phyloP scores from a whole-genome alignment of 2,888 invertebrate species.

The Pheosia gnoma region DNA sequence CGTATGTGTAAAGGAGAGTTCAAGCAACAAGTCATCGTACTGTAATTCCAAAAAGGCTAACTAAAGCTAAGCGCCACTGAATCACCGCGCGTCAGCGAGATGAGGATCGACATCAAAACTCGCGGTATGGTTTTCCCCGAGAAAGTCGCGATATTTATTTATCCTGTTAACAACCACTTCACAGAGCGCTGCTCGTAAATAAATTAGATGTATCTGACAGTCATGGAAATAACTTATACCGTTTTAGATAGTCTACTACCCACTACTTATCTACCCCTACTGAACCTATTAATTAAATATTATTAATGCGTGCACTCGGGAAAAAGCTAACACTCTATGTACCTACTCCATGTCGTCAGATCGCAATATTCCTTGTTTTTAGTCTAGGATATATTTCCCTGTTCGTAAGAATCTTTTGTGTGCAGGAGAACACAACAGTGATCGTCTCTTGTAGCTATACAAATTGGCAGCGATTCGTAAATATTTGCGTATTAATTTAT shows the following conservation, averaged over 20 bases:
- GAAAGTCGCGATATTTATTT: constrained; percentile 22
- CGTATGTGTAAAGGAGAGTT: no score
- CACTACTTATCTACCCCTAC: no score
- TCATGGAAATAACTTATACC: neutral
- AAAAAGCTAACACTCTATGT: no score
- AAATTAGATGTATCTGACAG: neutral
- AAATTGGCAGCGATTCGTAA: neutral
- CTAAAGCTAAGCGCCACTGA: neutral
- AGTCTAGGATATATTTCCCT: no score
- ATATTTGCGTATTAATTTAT: constrained; percentile 1
- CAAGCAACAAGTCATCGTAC: neutral
- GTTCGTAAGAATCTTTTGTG: neutral
- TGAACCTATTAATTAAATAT: no score
- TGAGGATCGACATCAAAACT: constrained; percentile 13
- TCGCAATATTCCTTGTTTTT: no score
- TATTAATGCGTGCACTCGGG: neutral
- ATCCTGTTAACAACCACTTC: constrained; percentile 15
- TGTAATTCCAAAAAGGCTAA: constrained; percentile 3
- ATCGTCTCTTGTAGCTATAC: neutral
- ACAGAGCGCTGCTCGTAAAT: neutral
- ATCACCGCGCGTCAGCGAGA: constrained; percentile 8
- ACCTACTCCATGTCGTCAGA: no score
- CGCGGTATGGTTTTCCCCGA: constrained; percentile 21
- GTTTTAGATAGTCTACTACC: neutral
- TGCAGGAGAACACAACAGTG: neutral